Conservation (phyloP, 1,140 invertebrate genomes). For the Pseudomyrmex dendroicus region DNA sequence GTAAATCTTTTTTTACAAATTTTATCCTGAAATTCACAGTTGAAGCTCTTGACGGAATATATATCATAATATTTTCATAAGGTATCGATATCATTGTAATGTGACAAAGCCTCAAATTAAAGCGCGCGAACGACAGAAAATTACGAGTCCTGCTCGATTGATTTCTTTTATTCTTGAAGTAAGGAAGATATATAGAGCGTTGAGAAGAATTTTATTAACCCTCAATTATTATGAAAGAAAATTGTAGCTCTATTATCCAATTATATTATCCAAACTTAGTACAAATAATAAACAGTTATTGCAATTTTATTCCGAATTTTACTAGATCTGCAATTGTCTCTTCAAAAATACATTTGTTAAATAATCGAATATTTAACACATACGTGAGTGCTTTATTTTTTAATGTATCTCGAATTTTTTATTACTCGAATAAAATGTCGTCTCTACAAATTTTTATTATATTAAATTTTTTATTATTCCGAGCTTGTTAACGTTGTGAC, state of each 20-base stretch:
- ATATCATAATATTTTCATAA: neutral
- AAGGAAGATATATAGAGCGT: constrained; percentile 23
- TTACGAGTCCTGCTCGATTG: constrained; percentile 33
- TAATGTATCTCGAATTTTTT: no score
- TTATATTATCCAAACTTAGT: neutral
- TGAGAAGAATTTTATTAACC: constrained; percentile 52
- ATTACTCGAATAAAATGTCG: no score
- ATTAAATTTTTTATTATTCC: no score
- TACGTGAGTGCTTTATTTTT: no score
- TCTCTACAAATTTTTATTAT: no score
- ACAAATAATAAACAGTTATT: neutral
- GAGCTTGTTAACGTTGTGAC: no score
- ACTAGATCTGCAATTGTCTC: neutral
- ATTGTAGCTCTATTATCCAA: neutral
- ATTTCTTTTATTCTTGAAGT: constrained; percentile 42
- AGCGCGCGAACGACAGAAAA: constrained; percentile 60
- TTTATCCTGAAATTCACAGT: neutral
- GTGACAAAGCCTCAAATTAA: neutral
- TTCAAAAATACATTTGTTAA: constrained; percentile 4
- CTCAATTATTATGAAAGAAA: constrained; percentile 37
- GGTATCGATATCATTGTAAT: no score
- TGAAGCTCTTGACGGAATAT: neutral
- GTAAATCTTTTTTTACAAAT: neutral
- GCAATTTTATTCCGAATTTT: neutral
- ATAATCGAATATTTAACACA: neutral